These are phyloP conservation scores for Hippocampus kuda DNA, from an alignment of 2,797 vertebrate species.

Conservation along the genomic window DNA sequence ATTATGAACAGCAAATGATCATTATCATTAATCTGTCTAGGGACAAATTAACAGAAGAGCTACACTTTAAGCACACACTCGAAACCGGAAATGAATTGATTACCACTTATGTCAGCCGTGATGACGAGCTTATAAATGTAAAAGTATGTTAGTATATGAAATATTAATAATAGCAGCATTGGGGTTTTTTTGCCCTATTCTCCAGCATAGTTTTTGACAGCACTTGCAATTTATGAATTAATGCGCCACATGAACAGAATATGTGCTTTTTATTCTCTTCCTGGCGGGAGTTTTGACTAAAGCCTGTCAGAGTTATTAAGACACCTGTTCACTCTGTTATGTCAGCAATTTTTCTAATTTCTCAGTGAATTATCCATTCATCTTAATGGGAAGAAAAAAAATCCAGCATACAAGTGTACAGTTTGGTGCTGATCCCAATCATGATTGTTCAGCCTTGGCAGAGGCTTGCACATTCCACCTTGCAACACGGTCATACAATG, in stretches of 20 bases:
- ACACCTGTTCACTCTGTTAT: neutral
- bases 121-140: no score
- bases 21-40: no score
- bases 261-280: neutral
- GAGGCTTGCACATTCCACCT: neutral
- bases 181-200: no score
- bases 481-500: neutral
- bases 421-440: neutral
- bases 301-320: neutral
- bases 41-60: no score
- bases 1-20: no score
- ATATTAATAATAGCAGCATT: no score
- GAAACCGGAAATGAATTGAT: no score
- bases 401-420: neutral
- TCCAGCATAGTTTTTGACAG: neutral
- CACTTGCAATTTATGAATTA: no score
- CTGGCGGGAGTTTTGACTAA: neutral
- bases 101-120: no score
- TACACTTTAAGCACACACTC: no score
- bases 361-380: neutral
- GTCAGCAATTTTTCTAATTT: neutral
- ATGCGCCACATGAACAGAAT: neutral
- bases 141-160: no score
- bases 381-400: neutral
- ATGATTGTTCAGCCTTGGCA: neutral